phyloP scores from a whole-genome alignment of 2,888 invertebrate genomes.

The Dichetophora obliterata region DNA sequence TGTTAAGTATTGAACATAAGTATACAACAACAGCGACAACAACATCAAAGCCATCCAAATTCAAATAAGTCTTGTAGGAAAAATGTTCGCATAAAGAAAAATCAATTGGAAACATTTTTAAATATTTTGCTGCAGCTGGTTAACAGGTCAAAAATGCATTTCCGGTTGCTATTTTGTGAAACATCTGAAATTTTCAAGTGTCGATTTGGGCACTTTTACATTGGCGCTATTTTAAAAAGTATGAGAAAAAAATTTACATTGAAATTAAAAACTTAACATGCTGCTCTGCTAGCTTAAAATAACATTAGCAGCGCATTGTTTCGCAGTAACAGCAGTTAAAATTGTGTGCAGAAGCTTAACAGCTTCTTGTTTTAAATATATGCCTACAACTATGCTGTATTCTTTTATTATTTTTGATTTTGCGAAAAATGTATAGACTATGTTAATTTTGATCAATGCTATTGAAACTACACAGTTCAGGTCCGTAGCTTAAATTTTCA shows the following conservation, averaged over 20 bases:
- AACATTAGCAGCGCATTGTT: not conserved
- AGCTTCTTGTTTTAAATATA: not conserved
- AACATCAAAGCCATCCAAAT: conserved; percentile 14
- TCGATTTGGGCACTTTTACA: not conserved
- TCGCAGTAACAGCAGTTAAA: not conserved
- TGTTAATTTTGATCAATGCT: too few species aligned
- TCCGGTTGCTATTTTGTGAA: not conserved
- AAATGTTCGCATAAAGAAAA: not conserved
- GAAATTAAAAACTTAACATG: not conserved
- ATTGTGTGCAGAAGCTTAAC: not conserved
- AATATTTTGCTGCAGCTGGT: too few species aligned
- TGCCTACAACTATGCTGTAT: not conserved
- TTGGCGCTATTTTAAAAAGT: not conserved
- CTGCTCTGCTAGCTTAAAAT: not conserved
- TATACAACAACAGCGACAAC: not conserved
- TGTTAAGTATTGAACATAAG: not conserved
- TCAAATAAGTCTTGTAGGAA: not conserved
- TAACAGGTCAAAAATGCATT: conserved; percentile 2
- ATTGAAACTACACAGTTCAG: too few species aligned
- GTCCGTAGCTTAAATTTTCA: too few species aligned
- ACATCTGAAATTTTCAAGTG: not conserved
- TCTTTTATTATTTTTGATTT: not conserved
- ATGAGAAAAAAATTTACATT: not conserved
- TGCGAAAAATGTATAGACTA: too few species aligned
- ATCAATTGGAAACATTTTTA: not conserved